Percentiles rank a stretch among this genome's conserved stretches.
Evolutionary conservation across 2,797 vertebrate genomes (phyloP).

Genomic region (Pampus argenteus): DNA sequence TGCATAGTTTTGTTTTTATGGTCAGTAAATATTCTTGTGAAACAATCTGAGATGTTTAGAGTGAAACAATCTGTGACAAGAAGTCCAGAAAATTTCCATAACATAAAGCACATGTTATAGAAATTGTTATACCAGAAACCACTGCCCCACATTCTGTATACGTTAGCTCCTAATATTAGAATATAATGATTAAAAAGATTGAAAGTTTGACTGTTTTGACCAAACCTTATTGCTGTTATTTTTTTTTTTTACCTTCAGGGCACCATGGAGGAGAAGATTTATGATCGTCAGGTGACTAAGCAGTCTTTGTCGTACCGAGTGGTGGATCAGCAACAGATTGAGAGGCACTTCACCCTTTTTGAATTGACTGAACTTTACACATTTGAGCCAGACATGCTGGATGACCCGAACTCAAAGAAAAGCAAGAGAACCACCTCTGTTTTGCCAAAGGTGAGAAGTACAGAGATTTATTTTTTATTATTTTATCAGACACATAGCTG

Average conservation of each 20-base stretch:
- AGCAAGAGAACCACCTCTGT: slow-evolving; percentile 88
- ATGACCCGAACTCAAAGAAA: slow-evolving; percentile 92
- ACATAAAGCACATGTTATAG: too few relatives aligned
- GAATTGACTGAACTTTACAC: slow-evolving; percentile 95
- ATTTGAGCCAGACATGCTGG: slow-evolving; percentile 92
- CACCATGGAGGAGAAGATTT: slow-evolving; percentile 99
- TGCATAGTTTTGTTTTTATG: not conserved
- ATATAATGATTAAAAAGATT: not conserved
- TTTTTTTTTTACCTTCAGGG: slow-evolving; percentile 82
- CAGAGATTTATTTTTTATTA: not conserved
- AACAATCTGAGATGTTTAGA: too few relatives aligned
- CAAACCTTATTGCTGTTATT: not conserved
- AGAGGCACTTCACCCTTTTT: slow-evolving; percentile 95
- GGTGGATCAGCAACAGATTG: slow-evolving; percentile 97
- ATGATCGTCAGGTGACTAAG: slow-evolving; percentile 97
- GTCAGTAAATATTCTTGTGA: not conserved
- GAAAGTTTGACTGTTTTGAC: not conserved
- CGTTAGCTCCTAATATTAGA: not conserved
- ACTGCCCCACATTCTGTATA: not conserved
- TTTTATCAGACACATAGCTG: not conserved
- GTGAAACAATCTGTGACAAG: too few relatives aligned
- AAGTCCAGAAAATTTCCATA: too few relatives aligned
- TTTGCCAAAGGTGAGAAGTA: slow-evolving; percentile 88
- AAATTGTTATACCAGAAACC: too few relatives aligned
- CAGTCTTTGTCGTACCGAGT: slow-evolving; percentile 95